These are phyloP conservation scores for Premnoplex brunnescens DNA, from an alignment of 2,797 vertebrate species.

Conservation along the genomic window DNA sequence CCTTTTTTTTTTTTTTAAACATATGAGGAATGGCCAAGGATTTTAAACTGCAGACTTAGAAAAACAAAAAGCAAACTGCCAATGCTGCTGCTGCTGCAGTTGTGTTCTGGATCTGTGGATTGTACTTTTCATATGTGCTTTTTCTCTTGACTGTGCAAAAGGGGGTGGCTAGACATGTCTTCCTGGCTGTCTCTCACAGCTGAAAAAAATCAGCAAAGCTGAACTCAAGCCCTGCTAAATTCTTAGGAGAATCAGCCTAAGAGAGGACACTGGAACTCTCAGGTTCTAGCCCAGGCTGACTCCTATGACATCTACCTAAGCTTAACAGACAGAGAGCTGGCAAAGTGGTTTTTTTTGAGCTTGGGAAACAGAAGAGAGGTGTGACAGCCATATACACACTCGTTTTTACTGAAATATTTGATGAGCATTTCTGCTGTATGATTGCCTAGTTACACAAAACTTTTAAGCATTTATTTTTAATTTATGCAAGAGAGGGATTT, in stretches of 20 bases:
- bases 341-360: not conserved
- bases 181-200: not conserved
- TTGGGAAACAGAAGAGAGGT: not conserved
- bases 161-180: not conserved
- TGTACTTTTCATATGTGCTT: not conserved
- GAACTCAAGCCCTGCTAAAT: not conserved
- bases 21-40: not conserved
- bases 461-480: not conserved
- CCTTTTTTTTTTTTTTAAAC: not conserved
- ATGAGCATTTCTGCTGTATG: not conserved
- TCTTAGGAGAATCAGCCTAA: not conserved
- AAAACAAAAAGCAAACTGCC: not conserved
- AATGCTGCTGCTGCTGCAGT: not conserved
- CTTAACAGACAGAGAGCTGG: not conserved
- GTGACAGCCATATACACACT: not conserved
- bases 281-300: not conserved
- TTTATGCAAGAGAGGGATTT: not conserved
- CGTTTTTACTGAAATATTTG: rapidly evolving
- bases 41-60: not conserved
- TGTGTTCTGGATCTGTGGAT: not conserved
- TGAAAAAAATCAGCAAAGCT: not conserved
- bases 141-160: not conserved
- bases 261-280: not conserved
- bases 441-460: not conserved
- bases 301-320: not conserved